Conservation (phyloP, 1,140 invertebrate species). For the Drosophila elegans region DNA sequence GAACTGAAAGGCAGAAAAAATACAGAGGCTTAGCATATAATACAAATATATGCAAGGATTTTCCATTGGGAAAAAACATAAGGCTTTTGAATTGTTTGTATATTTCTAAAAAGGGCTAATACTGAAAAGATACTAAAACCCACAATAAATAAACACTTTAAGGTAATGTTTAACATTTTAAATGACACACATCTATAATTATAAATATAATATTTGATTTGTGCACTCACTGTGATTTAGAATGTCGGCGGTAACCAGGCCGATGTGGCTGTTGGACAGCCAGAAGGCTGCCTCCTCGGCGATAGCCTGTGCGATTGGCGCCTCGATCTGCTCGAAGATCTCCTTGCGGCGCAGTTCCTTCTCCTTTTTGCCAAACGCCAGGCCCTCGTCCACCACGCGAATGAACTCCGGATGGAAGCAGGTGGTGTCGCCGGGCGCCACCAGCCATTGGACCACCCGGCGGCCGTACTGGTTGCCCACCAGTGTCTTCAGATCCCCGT, state of each 20-base stretch:
- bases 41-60: no score
- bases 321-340: conserved; percentile 88
- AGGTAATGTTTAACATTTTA: no score
- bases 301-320: conserved; percentile 88
- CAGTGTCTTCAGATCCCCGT: conserved; percentile 90
- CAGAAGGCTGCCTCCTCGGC: conserved; percentile 88
- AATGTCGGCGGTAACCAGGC: conserved; percentile 90
- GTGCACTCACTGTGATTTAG: conserved; percentile 86
- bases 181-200: background rate
- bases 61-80: no score
- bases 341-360: conserved; percentile 89
- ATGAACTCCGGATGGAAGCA: conserved; percentile 91
- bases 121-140: no score
- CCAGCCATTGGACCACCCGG: conserved; percentile 92
- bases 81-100: no score
- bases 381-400: conserved; percentile 89
- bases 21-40: background rate
- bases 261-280: conserved; percentile 89
- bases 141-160: no score
- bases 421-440: conserved; percentile 90
- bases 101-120: no score
- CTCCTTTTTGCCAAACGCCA: conserved; percentile 93
- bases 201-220: background rate
- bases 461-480: conserved; percentile 90
- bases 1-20: conserved; percentile 40